Evolutionary conservation across 1,140 invertebrate species (phyloP), one percentile per base, ranked within the genome.

Genomic region (Cryptotermes secundus): DNA sequence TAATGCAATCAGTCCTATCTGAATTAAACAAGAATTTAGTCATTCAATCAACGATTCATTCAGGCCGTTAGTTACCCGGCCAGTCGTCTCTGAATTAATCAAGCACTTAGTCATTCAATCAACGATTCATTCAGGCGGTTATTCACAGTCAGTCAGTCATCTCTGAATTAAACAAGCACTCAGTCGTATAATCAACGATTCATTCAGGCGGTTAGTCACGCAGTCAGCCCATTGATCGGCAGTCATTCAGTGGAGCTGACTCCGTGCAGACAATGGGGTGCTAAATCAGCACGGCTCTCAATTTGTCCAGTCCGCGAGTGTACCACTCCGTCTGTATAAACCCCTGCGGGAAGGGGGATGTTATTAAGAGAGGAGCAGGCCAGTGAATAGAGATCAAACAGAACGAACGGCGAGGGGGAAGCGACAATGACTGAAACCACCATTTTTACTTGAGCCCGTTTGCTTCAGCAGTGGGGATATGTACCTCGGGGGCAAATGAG

Each of bases 341-440:
- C 31, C 59, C 59, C 59, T 72, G 59, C 26, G 59, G 59, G 26
- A 26, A 72, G n/a, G 59, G 59, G 26, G 59, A 72, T 72, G 26
- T 72, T 72, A 72, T 72, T 72, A 72, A 72, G 59, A 72, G 59
- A 72, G 59, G 59, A 72, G 31, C 59, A 72, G 59, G 59, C 26
- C 59, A 72, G 59, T 72, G 59, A 72, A 72, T 31, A 31, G 59
- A 72, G 59, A 72, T 72, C 59, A 72, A 72, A 72, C 59, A 72
- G 59, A 72, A 72, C 6, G 53, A 16, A 16, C 6, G 53, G 53
- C 19, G 53, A 16, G 19, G 31, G 26, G 59, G n/a, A 72, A 72
- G 24, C 59, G n/a, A 31, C n/a, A 72, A 31, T 72, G 31, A n/a
- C 26, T 72, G 59, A 72, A 72, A 72, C 59, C 59, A 31, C 2